These are phyloP conservation scores for Pogonomyrmex californicus DNA, from an alignment of 1,140 invertebrate genomes.

Conservation along the genomic window DNA sequence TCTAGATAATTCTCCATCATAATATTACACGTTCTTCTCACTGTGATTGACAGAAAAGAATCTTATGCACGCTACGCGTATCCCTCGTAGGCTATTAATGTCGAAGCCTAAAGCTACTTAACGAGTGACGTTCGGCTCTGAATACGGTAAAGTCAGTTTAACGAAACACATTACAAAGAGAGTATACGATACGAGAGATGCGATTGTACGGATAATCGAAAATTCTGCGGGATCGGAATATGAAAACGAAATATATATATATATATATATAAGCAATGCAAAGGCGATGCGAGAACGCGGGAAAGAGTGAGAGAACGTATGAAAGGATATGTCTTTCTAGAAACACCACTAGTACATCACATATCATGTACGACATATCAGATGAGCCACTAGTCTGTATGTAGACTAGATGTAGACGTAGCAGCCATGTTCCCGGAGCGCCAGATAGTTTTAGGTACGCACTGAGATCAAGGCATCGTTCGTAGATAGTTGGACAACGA, in stretches of 20 bases:
- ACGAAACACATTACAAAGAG: not conserved
- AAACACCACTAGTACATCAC: conserved; percentile 84
- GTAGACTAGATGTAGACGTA: conserved; percentile 86
- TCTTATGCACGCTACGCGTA: conserved; percentile 6
- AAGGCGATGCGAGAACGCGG: conserved; percentile 63
- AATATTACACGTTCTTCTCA: conserved; percentile 38
- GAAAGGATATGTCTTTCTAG: conserved; percentile 76
- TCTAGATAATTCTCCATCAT: conserved; percentile 34
- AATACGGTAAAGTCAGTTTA: conserved; percentile 54
- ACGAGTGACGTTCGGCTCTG: conserved; percentile 46
- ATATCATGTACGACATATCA: conserved; percentile 85
- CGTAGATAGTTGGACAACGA: conserved; percentile 76
- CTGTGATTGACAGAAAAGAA: conserved; percentile 19
- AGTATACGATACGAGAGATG: not conserved
- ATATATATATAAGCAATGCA: conserved; percentile 29
- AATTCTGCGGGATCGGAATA: conserved; percentile 17
- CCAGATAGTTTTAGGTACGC: conserved; percentile 86
- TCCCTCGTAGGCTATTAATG: conserved; percentile 10
- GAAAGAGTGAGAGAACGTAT: conserved; percentile 69
- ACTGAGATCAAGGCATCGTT: conserved; percentile 85
- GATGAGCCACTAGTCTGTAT: conserved; percentile 85
- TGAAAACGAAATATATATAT: conserved; percentile 32
- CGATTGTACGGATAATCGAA: conserved; percentile 25
- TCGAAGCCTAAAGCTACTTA: conserved; percentile 36
- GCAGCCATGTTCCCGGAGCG: conserved; percentile 84